Percentiles rank a stretch among this genome's conserved stretches.
Evolutionary conservation across 2,888 invertebrate species (phyloP).

Genomic region (Conistra vaccinii): DNA sequence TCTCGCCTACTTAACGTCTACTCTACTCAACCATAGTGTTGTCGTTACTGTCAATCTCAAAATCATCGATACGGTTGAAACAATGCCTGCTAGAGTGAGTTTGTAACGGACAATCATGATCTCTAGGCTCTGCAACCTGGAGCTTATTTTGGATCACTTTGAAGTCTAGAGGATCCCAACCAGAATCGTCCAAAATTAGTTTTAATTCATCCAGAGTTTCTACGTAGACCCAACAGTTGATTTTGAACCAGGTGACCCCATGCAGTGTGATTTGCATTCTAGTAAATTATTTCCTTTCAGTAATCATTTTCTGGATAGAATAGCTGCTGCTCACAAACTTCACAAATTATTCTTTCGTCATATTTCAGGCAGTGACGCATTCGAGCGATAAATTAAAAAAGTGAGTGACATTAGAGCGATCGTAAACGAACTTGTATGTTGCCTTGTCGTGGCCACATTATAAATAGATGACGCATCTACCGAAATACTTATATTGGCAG

Average conservation of each 20-base stretch:
- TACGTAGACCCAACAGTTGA: not conserved
- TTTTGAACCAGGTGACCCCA: not conserved
- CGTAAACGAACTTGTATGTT: conserved; percentile 77
- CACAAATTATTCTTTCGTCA: conserved; percentile 31
- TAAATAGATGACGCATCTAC: conserved; percentile 84
- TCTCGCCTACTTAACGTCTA: conserved; percentile 76
- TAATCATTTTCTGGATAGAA: not conserved
- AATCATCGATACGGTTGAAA: conserved; percentile 56
- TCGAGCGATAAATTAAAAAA: conserved; percentile 71
- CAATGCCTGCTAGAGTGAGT: not conserved
- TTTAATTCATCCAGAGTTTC: not conserved
- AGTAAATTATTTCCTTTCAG: conserved; percentile 1
- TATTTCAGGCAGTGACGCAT: conserved; percentile 68
- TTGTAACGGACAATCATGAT: not conserved
- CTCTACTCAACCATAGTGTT: conserved; percentile 67
- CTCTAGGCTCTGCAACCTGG: not conserved
- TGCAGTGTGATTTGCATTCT: not conserved
- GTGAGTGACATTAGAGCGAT: conserved; percentile 76
- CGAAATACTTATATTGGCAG: conserved; percentile 79
- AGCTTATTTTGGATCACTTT: not conserved
- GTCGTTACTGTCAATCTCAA: conserved; percentile 51
- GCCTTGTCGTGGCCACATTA: conserved; percentile 78
- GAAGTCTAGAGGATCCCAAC: not conserved
- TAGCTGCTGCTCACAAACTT: conserved; percentile 9
- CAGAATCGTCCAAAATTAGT: not conserved